Conservation (phyloP, 2,113 vertebrate genomes). For the Otocyon megalotis region DNA sequence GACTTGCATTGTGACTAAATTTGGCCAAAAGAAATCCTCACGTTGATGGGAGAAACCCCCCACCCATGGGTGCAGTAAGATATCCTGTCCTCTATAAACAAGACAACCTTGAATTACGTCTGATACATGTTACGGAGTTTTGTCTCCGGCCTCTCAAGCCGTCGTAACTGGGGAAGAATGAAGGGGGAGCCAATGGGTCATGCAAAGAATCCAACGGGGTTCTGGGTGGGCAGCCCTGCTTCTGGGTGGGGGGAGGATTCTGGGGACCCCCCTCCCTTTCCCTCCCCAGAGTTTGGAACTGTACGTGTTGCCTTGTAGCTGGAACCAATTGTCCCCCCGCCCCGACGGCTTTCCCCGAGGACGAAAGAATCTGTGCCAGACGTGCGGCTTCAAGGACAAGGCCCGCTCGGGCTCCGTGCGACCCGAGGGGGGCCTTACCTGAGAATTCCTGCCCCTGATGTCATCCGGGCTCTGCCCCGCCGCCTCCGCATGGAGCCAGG, state of each 20-base stretch:
- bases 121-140: fast-evolving
- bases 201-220: neutral
- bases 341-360: neutral
- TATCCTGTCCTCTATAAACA: neutral
- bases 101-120: neutral
- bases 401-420: no score
- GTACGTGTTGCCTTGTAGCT: neutral
- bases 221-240: neutral
- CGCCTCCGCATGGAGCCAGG: slow-evolving; percentile 75
- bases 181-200: fast-evolving
- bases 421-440: slow-evolving; percentile 39
- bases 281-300: neutral
- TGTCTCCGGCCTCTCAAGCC: neutral
- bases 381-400: neutral
- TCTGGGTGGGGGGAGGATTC: neutral
- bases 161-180: neutral
- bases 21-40: neutral
- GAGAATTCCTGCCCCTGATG: slow-evolving; percentile 79
- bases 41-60: neutral
- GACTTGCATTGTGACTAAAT: neutral
- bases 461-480: slow-evolving; percentile 68
- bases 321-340: neutral
- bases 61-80: neutral
- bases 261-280: neutral
- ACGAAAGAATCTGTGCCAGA: neutral